These are phyloP conservation scores for Papilio machaon DNA, from an alignment of 1,140 invertebrate species.

Conservation along the genomic window DNA sequence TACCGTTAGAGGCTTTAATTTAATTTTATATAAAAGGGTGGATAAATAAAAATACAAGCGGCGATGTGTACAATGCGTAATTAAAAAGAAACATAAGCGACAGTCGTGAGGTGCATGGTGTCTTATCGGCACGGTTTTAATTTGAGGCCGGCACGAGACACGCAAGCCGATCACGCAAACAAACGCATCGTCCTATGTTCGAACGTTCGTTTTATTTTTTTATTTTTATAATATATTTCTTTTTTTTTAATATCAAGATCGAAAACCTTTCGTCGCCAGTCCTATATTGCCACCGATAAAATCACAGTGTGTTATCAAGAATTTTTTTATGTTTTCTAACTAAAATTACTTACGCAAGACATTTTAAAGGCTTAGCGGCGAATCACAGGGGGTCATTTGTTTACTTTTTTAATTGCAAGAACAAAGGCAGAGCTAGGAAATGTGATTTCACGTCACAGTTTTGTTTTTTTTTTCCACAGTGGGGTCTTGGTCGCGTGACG, in stretches of 20 bases:
- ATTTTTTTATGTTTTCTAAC: slow-evolving; percentile 32
- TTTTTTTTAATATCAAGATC: slow-evolving; percentile 63
- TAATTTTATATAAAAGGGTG: slow-evolving; percentile 52
- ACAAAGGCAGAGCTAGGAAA: slow-evolving; percentile 72
- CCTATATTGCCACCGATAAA: slow-evolving; percentile 40
- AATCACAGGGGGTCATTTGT: slow-evolving; percentile 55
- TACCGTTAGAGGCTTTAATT: not conserved
- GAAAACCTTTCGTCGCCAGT: slow-evolving; percentile 31
- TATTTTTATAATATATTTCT: slow-evolving; percentile 60
- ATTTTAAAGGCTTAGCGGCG: slow-evolving; percentile 41
- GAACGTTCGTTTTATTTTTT: slow-evolving; percentile 40
- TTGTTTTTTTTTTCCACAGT: slow-evolving; percentile 55
- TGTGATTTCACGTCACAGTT: slow-evolving; percentile 74
- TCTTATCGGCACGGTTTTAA: slow-evolving; percentile 75
- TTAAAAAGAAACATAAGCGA: slow-evolving; percentile 69
- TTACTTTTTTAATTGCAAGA: slow-evolving; percentile 56
- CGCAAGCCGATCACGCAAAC: slow-evolving; percentile 72
- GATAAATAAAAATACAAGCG: slow-evolving; percentile 54
- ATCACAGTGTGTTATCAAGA: slow-evolving; percentile 42
- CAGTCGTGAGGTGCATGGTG: slow-evolving; percentile 69
- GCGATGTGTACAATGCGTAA: slow-evolving; percentile 69
- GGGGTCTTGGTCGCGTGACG: slow-evolving; percentile 62
- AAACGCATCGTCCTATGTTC: slow-evolving; percentile 54
- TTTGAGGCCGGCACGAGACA: slow-evolving; percentile 74
- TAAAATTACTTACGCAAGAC: slow-evolving; percentile 22